These are phyloP conservation scores for Charaxes varanes DNA, from an alignment of 1,140 invertebrate genomes.

Conservation along the genomic window DNA sequence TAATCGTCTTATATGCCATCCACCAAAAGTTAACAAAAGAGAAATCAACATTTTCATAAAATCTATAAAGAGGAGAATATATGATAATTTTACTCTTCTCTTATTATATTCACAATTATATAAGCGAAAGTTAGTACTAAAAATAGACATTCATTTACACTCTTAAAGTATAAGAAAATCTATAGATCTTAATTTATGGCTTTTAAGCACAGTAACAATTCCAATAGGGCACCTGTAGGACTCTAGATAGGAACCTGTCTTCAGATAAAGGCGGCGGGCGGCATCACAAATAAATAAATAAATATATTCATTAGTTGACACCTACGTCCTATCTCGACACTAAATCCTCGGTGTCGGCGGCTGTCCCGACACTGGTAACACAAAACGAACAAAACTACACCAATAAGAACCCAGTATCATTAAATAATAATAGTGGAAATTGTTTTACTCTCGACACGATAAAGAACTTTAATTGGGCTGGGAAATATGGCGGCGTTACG, in stretches of 20 bases:
- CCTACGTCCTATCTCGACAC: slow-evolving; percentile 61
- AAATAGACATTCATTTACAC: too few relatives aligned
- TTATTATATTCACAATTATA: too few relatives aligned
- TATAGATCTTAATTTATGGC: slow-evolving; percentile 3
- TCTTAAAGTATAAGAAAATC: too few relatives aligned
- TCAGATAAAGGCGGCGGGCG: slow-evolving; percentile 58
- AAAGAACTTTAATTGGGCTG: slow-evolving; percentile 18
- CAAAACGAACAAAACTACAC: slow-evolving; percentile 39
- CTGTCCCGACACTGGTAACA: slow-evolving; percentile 37
- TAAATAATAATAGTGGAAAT: slow-evolving; percentile 28
- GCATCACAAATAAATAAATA: slow-evolving; percentile 68
- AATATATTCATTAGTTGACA: slow-evolving; percentile 72
- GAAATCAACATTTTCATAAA: too few relatives aligned
- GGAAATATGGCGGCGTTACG: slow-evolving; percentile 11
- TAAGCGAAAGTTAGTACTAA: too few relatives aligned
- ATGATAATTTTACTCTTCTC: too few relatives aligned
- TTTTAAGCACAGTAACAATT: slow-evolving; percentile 17
- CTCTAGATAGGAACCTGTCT: slow-evolving; percentile 44
- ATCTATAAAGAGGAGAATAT: too few relatives aligned
- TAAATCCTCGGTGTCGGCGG: slow-evolving; percentile 64
- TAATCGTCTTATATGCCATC: too few relatives aligned
- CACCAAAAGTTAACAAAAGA: too few relatives aligned
- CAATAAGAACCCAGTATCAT: slow-evolving; percentile 29
- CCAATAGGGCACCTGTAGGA: slow-evolving; percentile 36
- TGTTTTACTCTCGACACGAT: slow-evolving; percentile 21